Base-by-base conservation (phyloP, 2,888 invertebrate genomes). In the Baronia brevicornis region DNA sequence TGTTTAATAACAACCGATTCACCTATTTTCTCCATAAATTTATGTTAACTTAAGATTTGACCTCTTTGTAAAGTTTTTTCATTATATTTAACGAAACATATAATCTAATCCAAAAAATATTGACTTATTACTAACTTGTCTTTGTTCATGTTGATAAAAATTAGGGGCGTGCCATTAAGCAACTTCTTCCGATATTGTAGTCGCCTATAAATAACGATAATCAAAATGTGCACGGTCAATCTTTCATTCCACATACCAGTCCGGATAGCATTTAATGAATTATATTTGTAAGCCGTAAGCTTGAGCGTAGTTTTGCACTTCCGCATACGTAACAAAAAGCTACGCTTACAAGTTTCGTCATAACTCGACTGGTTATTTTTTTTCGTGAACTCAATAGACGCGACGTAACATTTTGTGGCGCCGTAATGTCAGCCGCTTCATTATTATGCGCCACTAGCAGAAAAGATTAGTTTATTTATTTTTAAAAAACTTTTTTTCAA, bases 321-420 rank as follows among this genome's bases (percentile, higher is more conserved):
- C 58, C 61, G 58, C 42, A 43, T 43, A 43, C 46, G 43, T 51
- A 51, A 55, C 51, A 49, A 51, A 45, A 48, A 49, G 43, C 40
- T 35, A 38, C 43, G 39, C 41, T 42, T 33, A 33, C 36, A 38
- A 38, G 38, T 47, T 48, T 46, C 44, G 46, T 44, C 43, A 45
- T 51, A 45, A 45, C 44, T 44, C 36, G 38, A 25, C 36, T 49
- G 33, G 44, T 47, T 48, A 44, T 43, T 42, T 44, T 46, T 41
- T 49, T 51, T 39, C 33, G 41, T 38, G 45, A 46, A 58, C 45
- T 48, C 42, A 41, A 48, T 45, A 49, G 37, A 54, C 48, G 56
- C 56, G 56, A 63, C 45, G 46, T 36, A 46, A 46, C 33, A 33
- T 26, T 40, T 36, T 40, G 33, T 38, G 36, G 32, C 41, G 47